phyloP scores from a whole-genome alignment of 2,113 vertebrate species.

The Notarius quadriscutis region DNA sequence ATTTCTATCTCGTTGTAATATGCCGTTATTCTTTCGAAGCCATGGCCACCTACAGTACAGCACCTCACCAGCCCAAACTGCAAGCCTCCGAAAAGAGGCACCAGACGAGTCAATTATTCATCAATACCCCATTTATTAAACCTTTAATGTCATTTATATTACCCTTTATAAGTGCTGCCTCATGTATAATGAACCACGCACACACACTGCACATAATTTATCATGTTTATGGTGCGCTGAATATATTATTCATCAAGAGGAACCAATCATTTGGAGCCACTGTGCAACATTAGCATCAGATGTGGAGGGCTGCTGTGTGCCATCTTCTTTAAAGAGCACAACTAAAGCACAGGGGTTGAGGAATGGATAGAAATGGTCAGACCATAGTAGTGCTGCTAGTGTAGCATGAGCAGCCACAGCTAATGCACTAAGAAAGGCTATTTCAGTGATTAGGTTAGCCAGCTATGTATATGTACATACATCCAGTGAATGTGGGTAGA shows the following conservation, averaged over 20 bases:
- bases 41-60: slow-evolving; percentile 36
- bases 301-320: slow-evolving; percentile 63
- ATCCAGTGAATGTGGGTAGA: too few relatives aligned
- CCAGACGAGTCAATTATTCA: slow-evolving; percentile 74
- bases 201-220: slow-evolving; percentile 67
- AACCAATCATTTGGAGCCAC: slow-evolving; percentile 64
- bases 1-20: slow-evolving; percentile 63
- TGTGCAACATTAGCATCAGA: slow-evolving; percentile 72
- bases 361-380: slow-evolving; percentile 59
- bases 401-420: slow-evolving; percentile 20
- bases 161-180: slow-evolving; percentile 66
- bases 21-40: slow-evolving; percentile 64
- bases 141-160: slow-evolving; percentile 70
- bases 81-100: slow-evolving; percentile 41
- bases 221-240: slow-evolving; percentile 72
- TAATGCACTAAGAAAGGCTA: slow-evolving; percentile 32
- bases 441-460: slow-evolving; percentile 48
- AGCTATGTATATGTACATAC: neutral
- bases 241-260: slow-evolving; percentile 69
- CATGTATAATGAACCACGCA: slow-evolving; percentile 73
- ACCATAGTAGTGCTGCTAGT: slow-evolving; percentile 56
- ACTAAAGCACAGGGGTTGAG: slow-evolving; percentile 18
- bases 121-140: slow-evolving; percentile 75
- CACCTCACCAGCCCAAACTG: slow-evolving; percentile 26
- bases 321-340: slow-evolving; percentile 40